A percentile compares a stretch with the other conserved stretches of the same genome.
Evolutionary conservation across 2,113 vertebrate species (phyloP).

Genomic region (Hemiscyllium ocellatum): DNA sequence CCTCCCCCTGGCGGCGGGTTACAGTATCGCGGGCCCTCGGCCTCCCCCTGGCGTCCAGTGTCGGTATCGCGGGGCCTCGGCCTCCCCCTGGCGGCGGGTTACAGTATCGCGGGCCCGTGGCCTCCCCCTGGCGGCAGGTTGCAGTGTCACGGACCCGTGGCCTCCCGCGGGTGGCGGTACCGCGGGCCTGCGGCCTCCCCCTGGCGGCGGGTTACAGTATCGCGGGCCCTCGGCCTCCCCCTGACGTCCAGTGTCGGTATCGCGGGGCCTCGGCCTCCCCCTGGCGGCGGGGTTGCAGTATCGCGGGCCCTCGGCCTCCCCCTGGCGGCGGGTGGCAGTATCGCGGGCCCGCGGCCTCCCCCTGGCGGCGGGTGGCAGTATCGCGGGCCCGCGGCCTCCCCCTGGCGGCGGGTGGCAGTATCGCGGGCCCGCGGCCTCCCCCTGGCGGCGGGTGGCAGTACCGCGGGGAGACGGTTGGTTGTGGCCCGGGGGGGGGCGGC

Average conservation of each 20-base stretch:
- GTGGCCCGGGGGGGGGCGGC: background rate
- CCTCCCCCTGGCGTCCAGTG: background rate
- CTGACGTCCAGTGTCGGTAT: too few relatives aligned
- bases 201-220: background rate
- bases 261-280: background rate
- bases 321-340: background rate
- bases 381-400: background rate
- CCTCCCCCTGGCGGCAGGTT: background rate
- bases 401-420: background rate
- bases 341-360: background rate
- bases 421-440: background rate
- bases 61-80: background rate
- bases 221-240: background rate
- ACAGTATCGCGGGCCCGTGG: background rate
- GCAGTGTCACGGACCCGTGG: background rate
- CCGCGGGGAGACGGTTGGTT: too few relatives aligned
- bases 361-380: background rate
- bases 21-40: background rate
- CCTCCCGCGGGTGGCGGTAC: background rate
- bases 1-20: background rate
- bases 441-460: background rate
- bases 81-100: background rate
- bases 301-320: background rate
- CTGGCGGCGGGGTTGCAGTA: background rate
- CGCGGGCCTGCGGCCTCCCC: background rate